Base-by-base conservation (phyloP, 2,888 invertebrate species). In the Pachydiplax longipennis region DNA sequence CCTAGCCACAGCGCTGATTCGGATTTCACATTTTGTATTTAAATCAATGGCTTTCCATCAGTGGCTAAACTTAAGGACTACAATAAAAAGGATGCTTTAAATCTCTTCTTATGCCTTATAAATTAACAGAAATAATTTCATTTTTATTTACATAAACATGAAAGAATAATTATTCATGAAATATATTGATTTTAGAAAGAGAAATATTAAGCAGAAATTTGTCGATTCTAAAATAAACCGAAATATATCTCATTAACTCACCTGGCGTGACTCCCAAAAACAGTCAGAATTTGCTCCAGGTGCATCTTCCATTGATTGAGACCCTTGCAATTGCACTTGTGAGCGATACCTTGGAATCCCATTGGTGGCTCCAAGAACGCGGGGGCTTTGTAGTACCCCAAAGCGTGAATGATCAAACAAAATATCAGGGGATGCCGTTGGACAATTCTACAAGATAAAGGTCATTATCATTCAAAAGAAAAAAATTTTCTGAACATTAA, bases 221-320 rank as follows among this genome's bases (percentile, higher is more conserved):
- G 5, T 8, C 6, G 6, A n/a, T n/a, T n/a, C n/a, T n/a, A n/a
- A n/a, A n/a, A n/a, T n/a, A n/a, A n/a, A n/a, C n/a, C n/a, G n/a
- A n/a, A n/a, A n/a, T n/a, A n/a, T n/a, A n/a, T n/a, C n/a, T n/a
- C n/a, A n/a, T n/a, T 53, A 22, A 58, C 83, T 40, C n/a, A 87
- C 87, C 87, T 87, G 87, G 22, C 61, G 37, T 31, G 87, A 87
- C 12, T 87, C 87, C 87, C 87, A 87, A 48, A 87, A 87, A n/a
- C 61, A 87, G 37, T 87, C 87, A 4, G 87, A 40, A 61, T 58
- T 87, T 4, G 87, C 37, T 35, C 87, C 61, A 37, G 61, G 18
- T 61, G 87, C 61, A 25, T 87, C 87, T 87, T 87, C 87, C 8
- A 61, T n/a, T n/a, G 61, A n/a, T 13, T 6, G 37, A 61, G 87